phyloP scores from a whole-genome alignment of 2,888 invertebrate genomes.

The Didymodactylos carnosus region DNA sequence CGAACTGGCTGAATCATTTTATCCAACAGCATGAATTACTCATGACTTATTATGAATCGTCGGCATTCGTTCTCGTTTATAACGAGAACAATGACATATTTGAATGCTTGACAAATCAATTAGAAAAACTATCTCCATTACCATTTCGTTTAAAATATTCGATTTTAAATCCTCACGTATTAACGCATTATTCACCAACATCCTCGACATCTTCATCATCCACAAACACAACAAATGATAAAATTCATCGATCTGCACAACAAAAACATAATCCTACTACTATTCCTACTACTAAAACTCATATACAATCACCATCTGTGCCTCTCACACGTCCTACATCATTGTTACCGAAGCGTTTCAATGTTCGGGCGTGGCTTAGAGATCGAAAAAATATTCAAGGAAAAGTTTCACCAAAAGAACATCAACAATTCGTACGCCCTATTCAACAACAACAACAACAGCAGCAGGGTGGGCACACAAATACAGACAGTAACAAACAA shows the following conservation, averaged over 20 bases:
- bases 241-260: too few species aligned
- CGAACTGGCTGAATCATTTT: background rate
- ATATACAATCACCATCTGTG: too few species aligned
- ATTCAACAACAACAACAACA: background rate
- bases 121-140: background rate
- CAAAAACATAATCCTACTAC: too few species aligned
- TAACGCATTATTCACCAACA: background rate
- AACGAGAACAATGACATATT: background rate
- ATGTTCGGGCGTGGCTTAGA: background rate
- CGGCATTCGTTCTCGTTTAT: background rate
- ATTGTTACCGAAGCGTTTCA: background rate
- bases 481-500: too few species aligned
- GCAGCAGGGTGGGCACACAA: too few species aligned
- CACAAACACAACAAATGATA: background rate
- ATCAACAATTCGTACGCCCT: background rate
- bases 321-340: background rate
- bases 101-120: background rate
- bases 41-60: background rate
- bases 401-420: background rate
- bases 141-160: background rate
- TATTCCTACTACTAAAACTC: too few species aligned
- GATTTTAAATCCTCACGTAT: background rate
- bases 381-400: background rate
- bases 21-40: background rate
- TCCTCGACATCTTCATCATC: background rate